Percentiles rank a stretch among this genome's conserved stretches.
These are phyloP conservation scores for Gastrophysa polygoni DNA, from an alignment of 2,888 invertebrate species.

Conservation along the genomic window DNA sequence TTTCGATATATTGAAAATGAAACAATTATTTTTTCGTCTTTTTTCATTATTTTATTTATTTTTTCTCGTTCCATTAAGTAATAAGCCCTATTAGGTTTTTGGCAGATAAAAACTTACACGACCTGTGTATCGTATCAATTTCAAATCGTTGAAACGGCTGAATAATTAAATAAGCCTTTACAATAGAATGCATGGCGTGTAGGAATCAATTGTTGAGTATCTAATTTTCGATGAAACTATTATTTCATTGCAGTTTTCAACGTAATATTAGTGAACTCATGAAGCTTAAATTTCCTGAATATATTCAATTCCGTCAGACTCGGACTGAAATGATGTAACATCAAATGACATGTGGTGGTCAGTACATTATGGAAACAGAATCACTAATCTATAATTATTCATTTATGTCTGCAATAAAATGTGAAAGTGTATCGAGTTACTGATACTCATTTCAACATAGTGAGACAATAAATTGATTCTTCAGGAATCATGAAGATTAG, in stretches of 20 bases:
- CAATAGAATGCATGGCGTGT: no score
- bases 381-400: constrained; percentile 11
- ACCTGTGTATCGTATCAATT: no score
- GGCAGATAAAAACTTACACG: no score
- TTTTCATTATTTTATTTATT: no score
- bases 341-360: constrained; percentile 12
- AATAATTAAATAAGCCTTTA: no score
- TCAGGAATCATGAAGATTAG: not conserved
- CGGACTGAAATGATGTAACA: not conserved
- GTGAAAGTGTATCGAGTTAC: constrained; percentile 17
- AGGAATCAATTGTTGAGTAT: not conserved
- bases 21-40: no score
- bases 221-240: not conserved
- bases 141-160: no score
- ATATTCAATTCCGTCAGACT: not conserved
- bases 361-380: constrained; percentile 11
- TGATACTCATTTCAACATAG: not conserved
- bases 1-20: no score
- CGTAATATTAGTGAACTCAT: not conserved
- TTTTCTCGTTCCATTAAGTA: no score
- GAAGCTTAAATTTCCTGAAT: constrained; percentile 7
- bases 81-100: no score
- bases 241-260: not conserved
- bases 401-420: constrained; percentile 13
- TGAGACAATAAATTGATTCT: not conserved